Evolutionary conservation across 2,113 vertebrate species (phyloP).

Genomic region (Arothron firmamentum): DNA sequence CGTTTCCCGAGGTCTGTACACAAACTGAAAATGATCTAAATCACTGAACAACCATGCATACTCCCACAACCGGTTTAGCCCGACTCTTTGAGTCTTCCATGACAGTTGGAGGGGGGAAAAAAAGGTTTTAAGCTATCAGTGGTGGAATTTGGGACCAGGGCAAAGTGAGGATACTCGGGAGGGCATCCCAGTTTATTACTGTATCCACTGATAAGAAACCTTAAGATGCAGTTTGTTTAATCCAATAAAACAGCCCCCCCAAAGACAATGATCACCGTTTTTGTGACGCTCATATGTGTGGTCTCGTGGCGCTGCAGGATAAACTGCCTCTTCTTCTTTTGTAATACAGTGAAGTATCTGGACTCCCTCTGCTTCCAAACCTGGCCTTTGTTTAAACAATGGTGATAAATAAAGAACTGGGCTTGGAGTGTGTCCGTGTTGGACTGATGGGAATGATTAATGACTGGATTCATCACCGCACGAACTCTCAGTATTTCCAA

Average conservation of each 20-base stretch:
- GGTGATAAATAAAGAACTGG: constrained; percentile 47
- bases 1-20: background rate
- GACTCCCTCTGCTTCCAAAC: constrained; percentile 32
- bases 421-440: constrained; percentile 39
- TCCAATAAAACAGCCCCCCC: too few species aligned
- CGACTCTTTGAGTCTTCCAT: background rate
- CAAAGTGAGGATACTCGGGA: background rate
- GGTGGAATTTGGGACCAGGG: too few species aligned
- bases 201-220: background rate
- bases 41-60: constrained; percentile 5
- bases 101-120: background rate
- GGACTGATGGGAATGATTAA: constrained; percentile 25
- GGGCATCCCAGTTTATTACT: background rate
- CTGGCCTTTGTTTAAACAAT: constrained; percentile 35
- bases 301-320: too few species aligned
- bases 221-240: constrained; percentile 18
- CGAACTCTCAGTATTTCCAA: too few species aligned
- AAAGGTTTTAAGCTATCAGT: background rate
- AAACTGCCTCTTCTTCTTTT: too few species aligned
- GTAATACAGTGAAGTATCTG: too few species aligned
- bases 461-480: background rate
- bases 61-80: too few species aligned
- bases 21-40: constrained; percentile 19
- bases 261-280: too few species aligned
- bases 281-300: constrained; percentile 1